A percentile compares a stretch with the other conserved stretches of the same genome.
These are phyloP conservation scores for Cheracebus regulus DNA, from an alignment of 2,797 vertebrate genomes.

Conservation along the genomic window DNA sequence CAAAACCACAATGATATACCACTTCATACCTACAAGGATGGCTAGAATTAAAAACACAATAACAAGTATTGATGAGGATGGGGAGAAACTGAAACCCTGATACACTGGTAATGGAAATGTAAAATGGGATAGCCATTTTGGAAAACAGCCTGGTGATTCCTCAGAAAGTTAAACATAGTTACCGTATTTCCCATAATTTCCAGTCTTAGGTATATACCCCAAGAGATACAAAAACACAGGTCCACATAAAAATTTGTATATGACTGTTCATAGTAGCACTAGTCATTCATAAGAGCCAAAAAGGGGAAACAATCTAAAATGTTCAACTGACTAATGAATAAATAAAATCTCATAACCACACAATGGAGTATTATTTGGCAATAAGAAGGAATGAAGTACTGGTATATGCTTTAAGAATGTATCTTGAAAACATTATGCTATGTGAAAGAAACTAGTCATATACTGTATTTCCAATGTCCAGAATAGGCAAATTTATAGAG, in stretches of 20 bases:
- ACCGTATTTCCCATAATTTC: conserved; percentile 16
- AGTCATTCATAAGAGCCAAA: neutral
- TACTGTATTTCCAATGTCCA: neutral
- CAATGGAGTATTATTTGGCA: neutral
- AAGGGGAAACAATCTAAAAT: neutral
- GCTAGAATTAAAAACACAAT: neutral
- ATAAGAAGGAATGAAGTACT: neutral
- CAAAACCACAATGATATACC: conserved; percentile 1
- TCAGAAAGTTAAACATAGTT: neutral
- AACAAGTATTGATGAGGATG: neutral
- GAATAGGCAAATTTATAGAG: neutral
- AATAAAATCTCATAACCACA: neutral
- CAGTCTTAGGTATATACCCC: neutral
- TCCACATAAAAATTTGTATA: neutral
- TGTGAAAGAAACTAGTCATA: neutral
- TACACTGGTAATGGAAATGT: neutral
- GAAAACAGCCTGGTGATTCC: neutral
- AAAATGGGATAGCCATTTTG: conserved; percentile 14
- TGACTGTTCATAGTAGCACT: neutral
- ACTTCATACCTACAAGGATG: neutral
- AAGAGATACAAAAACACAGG: neutral
- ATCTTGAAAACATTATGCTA: neutral
- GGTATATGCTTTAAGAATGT: neutral
- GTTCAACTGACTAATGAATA: neutral
- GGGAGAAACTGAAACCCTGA: neutral